Evolutionary conservation across 2,888 invertebrate species (phyloP), one percentile per base, ranked within the genome.

Genomic region (Ferrisia virgata): DNA sequence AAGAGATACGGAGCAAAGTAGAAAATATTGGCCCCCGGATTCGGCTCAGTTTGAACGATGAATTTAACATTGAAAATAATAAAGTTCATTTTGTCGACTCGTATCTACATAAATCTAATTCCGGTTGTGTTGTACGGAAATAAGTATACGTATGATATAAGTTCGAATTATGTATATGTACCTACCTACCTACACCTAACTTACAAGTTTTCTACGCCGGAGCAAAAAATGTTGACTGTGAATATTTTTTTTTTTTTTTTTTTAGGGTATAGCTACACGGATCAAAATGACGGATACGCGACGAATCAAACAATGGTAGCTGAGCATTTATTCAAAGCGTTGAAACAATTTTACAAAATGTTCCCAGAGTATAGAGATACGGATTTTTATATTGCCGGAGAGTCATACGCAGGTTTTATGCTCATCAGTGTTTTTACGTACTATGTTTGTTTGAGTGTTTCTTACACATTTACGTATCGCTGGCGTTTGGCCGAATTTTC

Each of bases 331-430:
- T 90, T 90, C 87, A 87, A 87, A 87, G 88, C 88, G 8, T 84
- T 90, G 15, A 85, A 86, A 3, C 91, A 91, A 87, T 91, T 91
- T 87, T 90, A 90, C 86, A 88, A 88, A 22, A 86, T 91, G 18
- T 91, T 90, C 87, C 88, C 88, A 0, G 93, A 95, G 87, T 89
- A 94, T 25, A 92, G 92, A 87, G 87, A 89, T 0, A 93, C 93
- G 87, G 93, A 93, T 72, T 96, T 98, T 88, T 97, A 92, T 89
- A 92, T 96, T 0, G 93, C 95, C 0, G 97, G 97, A 0, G 97
- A 97, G 89, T 96, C 95, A 0, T 96, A 96, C 87, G 96, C 92
- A 79, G 96, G 96, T 1, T 76, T 76, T 76, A 76, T 76, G 28
- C 13, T 76, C 72, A 76, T 76, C 72, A 76, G 72, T 36, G 72